Percentiles rank a stretch among this genome's conserved stretches.
Evolutionary conservation across 1,140 invertebrate species (phyloP).

Genomic region (Cecropterus lyciades): DNA sequence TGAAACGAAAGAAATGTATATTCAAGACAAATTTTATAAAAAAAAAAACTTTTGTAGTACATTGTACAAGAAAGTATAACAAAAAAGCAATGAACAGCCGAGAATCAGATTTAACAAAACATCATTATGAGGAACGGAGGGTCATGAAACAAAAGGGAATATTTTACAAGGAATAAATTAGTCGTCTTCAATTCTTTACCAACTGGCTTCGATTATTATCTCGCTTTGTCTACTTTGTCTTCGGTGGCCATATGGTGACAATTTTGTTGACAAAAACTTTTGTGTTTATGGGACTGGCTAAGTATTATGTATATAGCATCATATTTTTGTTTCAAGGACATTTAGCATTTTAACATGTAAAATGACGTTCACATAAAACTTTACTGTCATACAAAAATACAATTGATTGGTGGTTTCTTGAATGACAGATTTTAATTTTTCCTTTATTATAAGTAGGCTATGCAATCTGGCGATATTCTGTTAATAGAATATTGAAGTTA

Average conservation of each 20-base stretch:
- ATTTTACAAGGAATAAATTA: constrained; percentile 30
- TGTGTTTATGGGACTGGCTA: constrained; percentile 38
- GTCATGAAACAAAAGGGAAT: constrained; percentile 14
- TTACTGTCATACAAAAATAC: too few species aligned
- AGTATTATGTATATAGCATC: constrained; percentile 2
- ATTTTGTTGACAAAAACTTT: constrained; percentile 45
- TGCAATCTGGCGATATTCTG: too few species aligned
- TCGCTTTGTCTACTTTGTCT: constrained; percentile 43
- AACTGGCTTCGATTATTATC: constrained; percentile 57
- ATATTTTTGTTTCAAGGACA: too few species aligned
- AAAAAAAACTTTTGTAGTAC: too few species aligned
- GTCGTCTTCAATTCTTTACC: constrained; percentile 39
- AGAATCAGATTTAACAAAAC: constrained; percentile 16
- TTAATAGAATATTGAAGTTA: too few species aligned
- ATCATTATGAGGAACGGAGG: background rate
- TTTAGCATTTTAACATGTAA: too few species aligned
- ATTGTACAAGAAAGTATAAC: background rate
- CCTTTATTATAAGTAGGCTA: too few species aligned
- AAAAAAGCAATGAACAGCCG: background rate
- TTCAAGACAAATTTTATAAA: too few species aligned
- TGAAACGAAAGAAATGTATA: too few species aligned
- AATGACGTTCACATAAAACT: too few species aligned
- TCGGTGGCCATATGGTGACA: constrained; percentile 60
- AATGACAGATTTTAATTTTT: too few species aligned
- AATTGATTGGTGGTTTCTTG: too few species aligned